A percentile compares a stretch with the other conserved stretches of the same genome.
These are phyloP conservation scores for Antigone vipio DNA, from an alignment of 2,113 vertebrate species.

Conservation along the genomic window DNA sequence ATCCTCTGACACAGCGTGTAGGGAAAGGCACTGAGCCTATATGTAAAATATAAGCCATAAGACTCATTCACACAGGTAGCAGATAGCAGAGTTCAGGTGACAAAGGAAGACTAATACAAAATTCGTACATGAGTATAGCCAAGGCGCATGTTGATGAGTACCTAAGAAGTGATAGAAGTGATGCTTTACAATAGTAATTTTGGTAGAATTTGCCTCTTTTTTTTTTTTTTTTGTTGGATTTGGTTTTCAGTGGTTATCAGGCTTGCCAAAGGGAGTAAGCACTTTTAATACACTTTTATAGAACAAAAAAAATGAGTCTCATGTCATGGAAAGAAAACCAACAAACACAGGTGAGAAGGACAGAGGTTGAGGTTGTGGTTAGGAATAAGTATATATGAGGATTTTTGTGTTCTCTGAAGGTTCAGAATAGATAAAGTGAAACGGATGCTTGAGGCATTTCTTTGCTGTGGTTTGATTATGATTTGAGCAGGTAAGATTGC, in stretches of 20 bases:
- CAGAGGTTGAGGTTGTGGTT: neutral
- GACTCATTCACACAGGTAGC: neutral
- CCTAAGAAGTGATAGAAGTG: neutral
- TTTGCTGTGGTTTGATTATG: neutral
- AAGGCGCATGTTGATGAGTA: neutral
- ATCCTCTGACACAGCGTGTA: rapidly evolving
- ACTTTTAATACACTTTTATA: neutral
- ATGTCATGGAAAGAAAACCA: neutral
- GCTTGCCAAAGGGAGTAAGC: neutral
- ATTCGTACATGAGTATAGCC: neutral
- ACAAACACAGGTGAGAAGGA: neutral
- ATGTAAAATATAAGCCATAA: neutral
- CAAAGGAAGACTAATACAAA: neutral
- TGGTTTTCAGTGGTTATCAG: neutral
- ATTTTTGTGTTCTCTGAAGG: neutral
- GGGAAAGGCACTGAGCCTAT: neutral
- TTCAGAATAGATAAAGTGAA: neutral
- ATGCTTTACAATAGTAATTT: neutral
- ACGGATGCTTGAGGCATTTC: neutral
- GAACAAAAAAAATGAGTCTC: neutral
- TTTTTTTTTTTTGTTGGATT: neutral
- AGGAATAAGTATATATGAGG: neutral
- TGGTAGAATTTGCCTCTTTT: neutral
- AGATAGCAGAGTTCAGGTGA: neutral
- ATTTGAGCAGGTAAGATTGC: neutral